These are phyloP conservation scores for Murina feae DNA, from an alignment of 2,113 vertebrate genomes.

Conservation along the genomic window DNA sequence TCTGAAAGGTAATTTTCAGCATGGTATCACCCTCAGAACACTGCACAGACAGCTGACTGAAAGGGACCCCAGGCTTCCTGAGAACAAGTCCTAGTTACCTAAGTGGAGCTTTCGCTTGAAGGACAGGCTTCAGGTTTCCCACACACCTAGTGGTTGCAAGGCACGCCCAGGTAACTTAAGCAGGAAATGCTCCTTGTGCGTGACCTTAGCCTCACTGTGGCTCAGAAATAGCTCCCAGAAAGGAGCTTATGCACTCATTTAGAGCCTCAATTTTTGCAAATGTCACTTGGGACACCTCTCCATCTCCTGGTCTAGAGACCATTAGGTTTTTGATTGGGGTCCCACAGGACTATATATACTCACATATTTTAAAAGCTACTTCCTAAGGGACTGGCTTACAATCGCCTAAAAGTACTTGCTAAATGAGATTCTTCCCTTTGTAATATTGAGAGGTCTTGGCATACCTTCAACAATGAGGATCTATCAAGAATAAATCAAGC, in stretches of 20 bases:
- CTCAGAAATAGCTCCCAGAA: background rate
- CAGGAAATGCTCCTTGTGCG: background rate
- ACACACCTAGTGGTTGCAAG: too few species aligned
- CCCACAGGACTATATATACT: background rate
- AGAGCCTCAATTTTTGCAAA: background rate
- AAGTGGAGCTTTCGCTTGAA: background rate
- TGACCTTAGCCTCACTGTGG: background rate
- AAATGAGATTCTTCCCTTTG: background rate
- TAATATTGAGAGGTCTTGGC: background rate
- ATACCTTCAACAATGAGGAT: background rate
- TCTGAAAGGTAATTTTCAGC: background rate
- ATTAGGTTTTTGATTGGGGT: background rate
- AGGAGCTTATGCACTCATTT: background rate
- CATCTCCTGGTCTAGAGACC: background rate
- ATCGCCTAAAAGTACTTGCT: background rate
- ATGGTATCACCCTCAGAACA: background rate
- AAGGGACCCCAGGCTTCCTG: background rate
- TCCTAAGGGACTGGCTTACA: background rate
- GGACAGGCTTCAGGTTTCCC: background rate
- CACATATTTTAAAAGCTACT: background rate
- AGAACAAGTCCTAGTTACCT: background rate
- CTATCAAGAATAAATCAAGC: background rate
- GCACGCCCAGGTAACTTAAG: background rate
- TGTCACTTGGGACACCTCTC: background rate
- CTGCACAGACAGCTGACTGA: background rate